Percentiles rank a stretch among this genome's conserved stretches.
Evolutionary conservation across 2,113 vertebrate genomes (phyloP).

Genomic region (Engystomops pustulosus): DNA sequence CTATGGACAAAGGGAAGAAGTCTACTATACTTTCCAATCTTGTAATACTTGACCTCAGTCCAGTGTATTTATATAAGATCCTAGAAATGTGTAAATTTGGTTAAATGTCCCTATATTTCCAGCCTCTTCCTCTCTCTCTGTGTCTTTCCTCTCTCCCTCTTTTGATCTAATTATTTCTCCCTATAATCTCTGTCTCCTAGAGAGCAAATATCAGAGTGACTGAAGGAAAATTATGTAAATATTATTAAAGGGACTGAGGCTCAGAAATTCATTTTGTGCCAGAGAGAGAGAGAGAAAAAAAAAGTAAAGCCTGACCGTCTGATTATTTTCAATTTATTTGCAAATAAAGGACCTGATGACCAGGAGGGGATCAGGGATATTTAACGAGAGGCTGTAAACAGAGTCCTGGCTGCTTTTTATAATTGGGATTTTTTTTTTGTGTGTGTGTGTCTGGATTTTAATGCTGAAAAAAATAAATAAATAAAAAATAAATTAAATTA

Average conservation of each 20-base stretch:
- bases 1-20: too few relatives aligned
- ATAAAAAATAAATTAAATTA: too few relatives aligned
- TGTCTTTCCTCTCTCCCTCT: slow-evolving; percentile 57
- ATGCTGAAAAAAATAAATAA: too few relatives aligned
- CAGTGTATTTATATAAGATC: neutral
- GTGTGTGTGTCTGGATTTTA: too few relatives aligned
- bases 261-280: slow-evolving; percentile 96
- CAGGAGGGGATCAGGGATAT: slow-evolving; percentile 88
- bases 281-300: too few relatives aligned
- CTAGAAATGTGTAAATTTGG: neutral
- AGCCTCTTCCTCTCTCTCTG: slow-evolving; percentile 51
- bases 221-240: slow-evolving; percentile 99
- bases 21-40: too few relatives aligned
- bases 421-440: slow-evolving; percentile 98
- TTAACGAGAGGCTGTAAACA: slow-evolving; percentile 89
- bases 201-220: slow-evolving; percentile 97
- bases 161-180: slow-evolving; percentile 96
- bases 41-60: neutral
- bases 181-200: slow-evolving; percentile 93
- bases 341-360: slow-evolving; percentile 97
- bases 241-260: slow-evolving; percentile 98
- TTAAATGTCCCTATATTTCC: slow-evolving; percentile 41
- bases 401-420: slow-evolving; percentile 96
- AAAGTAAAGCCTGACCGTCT: slow-evolving; percentile 87
- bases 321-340: slow-evolving; percentile 99